Evolutionary conservation across 1,140 invertebrate genomes (phyloP).

Genomic region (Cherax quadricarinatus): DNA sequence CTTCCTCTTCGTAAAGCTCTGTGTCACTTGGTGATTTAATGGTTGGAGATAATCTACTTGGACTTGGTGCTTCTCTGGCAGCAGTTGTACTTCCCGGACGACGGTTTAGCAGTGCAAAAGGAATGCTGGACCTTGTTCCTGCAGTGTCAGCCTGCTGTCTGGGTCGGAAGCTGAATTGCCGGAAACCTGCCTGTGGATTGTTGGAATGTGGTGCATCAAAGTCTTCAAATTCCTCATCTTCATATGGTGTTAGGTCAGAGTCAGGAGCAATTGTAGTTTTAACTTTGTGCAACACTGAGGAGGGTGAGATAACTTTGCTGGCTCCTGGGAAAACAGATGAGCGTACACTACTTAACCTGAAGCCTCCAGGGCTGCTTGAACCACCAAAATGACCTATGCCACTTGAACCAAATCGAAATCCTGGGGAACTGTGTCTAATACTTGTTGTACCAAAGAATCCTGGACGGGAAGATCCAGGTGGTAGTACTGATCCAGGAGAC

Average conservation of each 20-base stretch:
- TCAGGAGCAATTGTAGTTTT: slow-evolving; percentile 29
- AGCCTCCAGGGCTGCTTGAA: slow-evolving; percentile 41
- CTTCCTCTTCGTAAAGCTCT: background rate
- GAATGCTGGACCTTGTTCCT: slow-evolving; percentile 41
- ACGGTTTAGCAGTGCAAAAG: slow-evolving; percentile 52
- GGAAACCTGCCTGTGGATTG: slow-evolving; percentile 44
- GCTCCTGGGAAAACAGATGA: slow-evolving; percentile 57
- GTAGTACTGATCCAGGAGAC: background rate
- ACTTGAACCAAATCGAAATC: slow-evolving; percentile 33
- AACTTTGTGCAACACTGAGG: slow-evolving; percentile 20
- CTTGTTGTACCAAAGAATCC: slow-evolving; percentile 34
- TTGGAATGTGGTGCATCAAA: slow-evolving; percentile 2
- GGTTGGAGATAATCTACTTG: slow-evolving; percentile 36
- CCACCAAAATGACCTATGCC: background rate
- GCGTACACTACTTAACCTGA: slow-evolving; percentile 17
- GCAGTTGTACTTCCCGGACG: background rate
- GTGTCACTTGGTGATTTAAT: background rate
- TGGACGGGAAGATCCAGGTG: slow-evolving; percentile 31
- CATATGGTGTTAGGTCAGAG: background rate
- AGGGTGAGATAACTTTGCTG: slow-evolving; percentile 28
- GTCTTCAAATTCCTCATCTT: slow-evolving; percentile 14
- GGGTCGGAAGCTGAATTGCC: slow-evolving; percentile 66
- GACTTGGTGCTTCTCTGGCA: background rate
- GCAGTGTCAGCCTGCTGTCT: slow-evolving; percentile 4
- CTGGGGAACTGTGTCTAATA: slow-evolving; percentile 37